Percentiles rank a stretch among this genome's conserved stretches.
Evolutionary conservation across 2,113 vertebrate species (phyloP).

Genomic region (Stercorarius parasiticus): DNA sequence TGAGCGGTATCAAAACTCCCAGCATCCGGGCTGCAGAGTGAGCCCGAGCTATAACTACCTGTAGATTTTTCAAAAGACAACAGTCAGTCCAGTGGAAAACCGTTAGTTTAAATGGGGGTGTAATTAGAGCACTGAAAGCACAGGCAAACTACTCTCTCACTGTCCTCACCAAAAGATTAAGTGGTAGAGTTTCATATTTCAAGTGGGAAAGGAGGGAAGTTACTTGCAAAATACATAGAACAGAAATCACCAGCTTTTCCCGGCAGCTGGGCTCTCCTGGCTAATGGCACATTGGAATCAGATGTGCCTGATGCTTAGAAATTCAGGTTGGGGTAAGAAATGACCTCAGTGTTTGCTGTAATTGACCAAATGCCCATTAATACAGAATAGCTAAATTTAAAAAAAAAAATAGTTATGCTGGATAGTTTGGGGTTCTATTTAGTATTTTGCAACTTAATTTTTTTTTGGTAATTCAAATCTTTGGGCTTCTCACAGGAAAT

Average conservation of each 20-base stretch:
- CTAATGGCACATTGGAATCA: accelerated
- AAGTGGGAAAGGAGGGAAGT: no score
- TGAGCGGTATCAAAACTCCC: accelerated
- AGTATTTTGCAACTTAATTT: accelerated
- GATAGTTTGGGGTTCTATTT: accelerated
- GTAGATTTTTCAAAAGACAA: neutral
- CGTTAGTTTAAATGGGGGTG: accelerated
- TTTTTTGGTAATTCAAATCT: neutral
- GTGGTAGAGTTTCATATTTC: accelerated
- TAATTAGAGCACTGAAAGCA: neutral
- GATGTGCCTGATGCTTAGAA: accelerated
- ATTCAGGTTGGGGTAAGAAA: accelerated
- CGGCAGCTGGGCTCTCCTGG: neutral
- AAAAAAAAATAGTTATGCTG: no score
- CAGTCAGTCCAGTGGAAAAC: accelerated
- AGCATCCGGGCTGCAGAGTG: no score
- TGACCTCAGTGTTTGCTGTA: accelerated
- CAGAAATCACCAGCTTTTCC: accelerated
- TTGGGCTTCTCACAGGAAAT: neutral
- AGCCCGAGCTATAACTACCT: no score
- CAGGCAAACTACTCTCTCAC: accelerated
- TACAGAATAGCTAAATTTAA: accelerated
- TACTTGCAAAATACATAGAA: accelerated
- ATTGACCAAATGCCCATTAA: neutral
- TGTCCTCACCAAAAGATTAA: neutral